Evolutionary conservation across 2,113 vertebrate species (phyloP).

Genomic region (Psittacus erithacus): DNA sequence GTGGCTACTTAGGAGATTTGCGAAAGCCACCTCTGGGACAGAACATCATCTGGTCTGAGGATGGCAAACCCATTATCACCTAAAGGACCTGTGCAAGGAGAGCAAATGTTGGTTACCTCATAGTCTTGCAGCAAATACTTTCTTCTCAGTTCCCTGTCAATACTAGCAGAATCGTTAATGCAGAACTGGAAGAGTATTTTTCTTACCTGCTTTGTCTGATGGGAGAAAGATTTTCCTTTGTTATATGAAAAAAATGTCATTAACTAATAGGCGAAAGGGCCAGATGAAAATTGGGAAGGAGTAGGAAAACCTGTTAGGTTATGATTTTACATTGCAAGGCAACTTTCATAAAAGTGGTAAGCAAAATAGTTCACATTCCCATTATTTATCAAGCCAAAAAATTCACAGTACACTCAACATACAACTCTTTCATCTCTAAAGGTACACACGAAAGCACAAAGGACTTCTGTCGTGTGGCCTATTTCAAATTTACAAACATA

Average conservation of each 20-base stretch:
- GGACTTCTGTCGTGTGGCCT: accelerated
- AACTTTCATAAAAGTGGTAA: background rate
- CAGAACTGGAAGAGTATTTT: background rate
- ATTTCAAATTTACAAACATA: background rate
- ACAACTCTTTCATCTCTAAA: background rate
- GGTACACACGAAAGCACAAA: accelerated
- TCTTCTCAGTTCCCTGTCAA: background rate
- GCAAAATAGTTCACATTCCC: background rate
- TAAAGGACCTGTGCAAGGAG: background rate
- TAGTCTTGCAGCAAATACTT: background rate
- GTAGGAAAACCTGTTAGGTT: background rate
- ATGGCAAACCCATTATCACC: accelerated
- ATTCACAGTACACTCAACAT: too few species aligned
- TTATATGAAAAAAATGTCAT: background rate
- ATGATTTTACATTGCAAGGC: background rate
- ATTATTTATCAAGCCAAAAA: background rate
- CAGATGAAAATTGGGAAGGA: background rate
- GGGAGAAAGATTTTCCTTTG: background rate
- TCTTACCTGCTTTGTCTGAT: background rate
- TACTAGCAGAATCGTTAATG: background rate
- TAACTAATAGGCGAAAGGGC: background rate
- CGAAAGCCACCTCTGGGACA: background rate
- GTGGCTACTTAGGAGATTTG: background rate
- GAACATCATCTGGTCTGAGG: background rate
- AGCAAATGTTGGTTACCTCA: accelerated